A percentile compares a stretch with the other conserved stretches of the same genome.
Conservation (phyloP, 2,888 invertebrate genomes). For the Gerosis bhagava region DNA sequence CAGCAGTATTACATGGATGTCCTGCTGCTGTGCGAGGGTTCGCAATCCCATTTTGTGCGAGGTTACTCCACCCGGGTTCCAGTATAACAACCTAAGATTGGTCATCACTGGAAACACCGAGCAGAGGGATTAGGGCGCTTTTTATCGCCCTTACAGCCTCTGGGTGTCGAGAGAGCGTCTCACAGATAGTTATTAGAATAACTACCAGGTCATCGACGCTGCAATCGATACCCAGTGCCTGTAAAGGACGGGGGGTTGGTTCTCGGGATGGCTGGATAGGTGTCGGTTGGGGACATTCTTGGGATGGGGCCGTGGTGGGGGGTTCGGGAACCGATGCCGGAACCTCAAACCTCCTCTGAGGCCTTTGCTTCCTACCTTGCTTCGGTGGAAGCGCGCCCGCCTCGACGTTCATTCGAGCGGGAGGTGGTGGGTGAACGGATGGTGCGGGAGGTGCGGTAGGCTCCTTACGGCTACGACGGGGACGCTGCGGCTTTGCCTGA, state of each 20-base stretch:
- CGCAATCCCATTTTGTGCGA: neutral
- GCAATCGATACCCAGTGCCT: neutral
- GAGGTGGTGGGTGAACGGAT: too few relatives aligned
- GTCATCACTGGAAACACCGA: neutral
- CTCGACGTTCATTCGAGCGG: too few relatives aligned
- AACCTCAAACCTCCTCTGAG: too few relatives aligned
- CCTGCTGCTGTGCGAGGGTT: neutral
- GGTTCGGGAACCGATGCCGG: too few relatives aligned
- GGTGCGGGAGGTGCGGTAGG: too few relatives aligned
- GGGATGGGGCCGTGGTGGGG: too few relatives aligned
- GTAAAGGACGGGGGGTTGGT: neutral
- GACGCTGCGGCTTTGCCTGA: too few relatives aligned
- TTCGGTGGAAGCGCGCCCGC: too few relatives aligned
- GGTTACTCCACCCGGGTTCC: neutral
- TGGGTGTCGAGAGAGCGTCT: neutral
- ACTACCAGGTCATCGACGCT: neutral
- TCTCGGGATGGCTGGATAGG: too few relatives aligned
- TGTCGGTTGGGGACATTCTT: too few relatives aligned
- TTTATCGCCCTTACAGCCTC: neutral
- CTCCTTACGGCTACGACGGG: too few relatives aligned
- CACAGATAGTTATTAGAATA: neutral
- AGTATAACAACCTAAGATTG: neutral
- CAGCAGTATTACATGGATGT: neutral
- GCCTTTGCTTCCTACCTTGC: too few relatives aligned
- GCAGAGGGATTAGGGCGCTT: neutral